Evolutionary conservation across 2,888 invertebrate genomes (phyloP), one percentile per base, ranked within the genome.

Genomic region (Drosophila testacea): DNA sequence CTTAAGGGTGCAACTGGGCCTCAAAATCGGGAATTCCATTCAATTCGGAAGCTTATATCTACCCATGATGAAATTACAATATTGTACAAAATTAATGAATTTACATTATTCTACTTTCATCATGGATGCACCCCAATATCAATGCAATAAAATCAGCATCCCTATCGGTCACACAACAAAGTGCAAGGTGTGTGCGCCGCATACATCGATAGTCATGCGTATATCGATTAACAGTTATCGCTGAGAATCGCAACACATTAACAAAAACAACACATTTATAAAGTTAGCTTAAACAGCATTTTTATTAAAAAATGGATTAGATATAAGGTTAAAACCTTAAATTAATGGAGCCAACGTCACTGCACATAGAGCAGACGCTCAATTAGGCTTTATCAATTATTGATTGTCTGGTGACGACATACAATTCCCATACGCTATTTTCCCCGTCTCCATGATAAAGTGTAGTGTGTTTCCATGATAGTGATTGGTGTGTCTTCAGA

Each of bases 401-500:
- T 32, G 13, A n/a, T 38, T 22, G 27, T 38, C 13, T 22, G 28
- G 32, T 39, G 46, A 52, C 52, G 13, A 36, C 44, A 32, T n/a
- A 38, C 34, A 39, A 30, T 48, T 41, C 39, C 39, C 60, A 57
- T 42, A 66, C 68, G 60, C 51, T 16, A 28, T 52, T 16, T 13
- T 9, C 22, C n/a, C 38, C 41, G 30, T 62, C 62, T 39, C 70
- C 62, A 69, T 73, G 73, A 44, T 57, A 65, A 36, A 52, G 22
- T 22, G 22, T 22, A 2, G 22, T 22, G 22, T 22, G 22, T 22
- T 22, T 22, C 22, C 22, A 22, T 22, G 59, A 72, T 44, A 52
- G 41, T 39, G 34, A 36, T 30, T 44, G 22, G n/a, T n/a, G 44
- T 44, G 55, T 64, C 39, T 34, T 48, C 22, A 30, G 54, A 36